Evolutionary conservation across 1,140 invertebrate species (phyloP), one percentile per base, ranked within the genome.

Genomic region (Lineus longissimus): DNA sequence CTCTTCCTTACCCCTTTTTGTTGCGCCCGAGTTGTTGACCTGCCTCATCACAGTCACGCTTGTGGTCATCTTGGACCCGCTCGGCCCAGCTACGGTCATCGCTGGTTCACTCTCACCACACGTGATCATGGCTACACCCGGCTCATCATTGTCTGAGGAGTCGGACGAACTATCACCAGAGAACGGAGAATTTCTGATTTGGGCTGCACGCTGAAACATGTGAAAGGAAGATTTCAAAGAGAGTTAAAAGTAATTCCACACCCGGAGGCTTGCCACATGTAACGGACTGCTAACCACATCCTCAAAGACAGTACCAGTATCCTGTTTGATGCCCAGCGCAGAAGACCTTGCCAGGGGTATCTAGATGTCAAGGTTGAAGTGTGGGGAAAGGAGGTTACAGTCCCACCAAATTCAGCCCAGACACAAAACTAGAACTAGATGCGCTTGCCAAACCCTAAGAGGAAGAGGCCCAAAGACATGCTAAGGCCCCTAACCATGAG

Each of bases 171-270:
- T 94, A 69, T 97, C 94, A 1, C 93, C 94, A 36, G 90, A 92
- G 75, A 97, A 97, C 13, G 94, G 94, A 86, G 95, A 92, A 11
- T 92, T 95, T 68, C 94, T 86, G 69, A 97, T 97, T 84, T 96
- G 94, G 80, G 93, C 95, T 47, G 94, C 94, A 75, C 94, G 87
- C 89, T 93, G 69, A 7, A 69, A 68, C 57, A 60, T 59, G 64
- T 65, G 59, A 9, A 31, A 33, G 61, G 17, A 58, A 36, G 25
- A 13, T 2, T 17, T 31, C 1, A 58, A 31, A 31, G 4, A 31
- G 15, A 17, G 25, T 22, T 2, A 2, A 1, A 55, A 23, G 27
- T 17, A 1, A 55, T 19, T 55, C 19, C 22, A 17, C 15, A 23
- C 27, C 29, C 22, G 2, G 13, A 23, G 2, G 17, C n/a, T 17